Evolutionary conservation across 1,140 invertebrate species (phyloP).

Genomic region (Tetragnatha versicolor): DNA sequence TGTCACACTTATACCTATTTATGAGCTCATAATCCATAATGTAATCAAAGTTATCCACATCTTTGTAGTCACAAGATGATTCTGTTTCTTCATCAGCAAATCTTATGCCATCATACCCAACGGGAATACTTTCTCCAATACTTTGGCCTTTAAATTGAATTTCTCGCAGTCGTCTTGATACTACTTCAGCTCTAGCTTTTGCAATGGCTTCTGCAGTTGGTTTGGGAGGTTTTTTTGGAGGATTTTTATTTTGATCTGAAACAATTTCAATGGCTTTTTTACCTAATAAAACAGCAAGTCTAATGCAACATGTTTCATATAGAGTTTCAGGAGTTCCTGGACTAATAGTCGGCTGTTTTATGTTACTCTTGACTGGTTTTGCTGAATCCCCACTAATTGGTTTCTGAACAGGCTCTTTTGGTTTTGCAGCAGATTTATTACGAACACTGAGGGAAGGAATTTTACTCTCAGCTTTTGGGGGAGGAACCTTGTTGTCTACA

Average conservation of each 20-base stretch:
- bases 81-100: constrained; percentile 54
- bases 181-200: constrained; percentile 35
- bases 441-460: too few relatives aligned
- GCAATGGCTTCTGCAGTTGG: constrained; percentile 46
- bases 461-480: not conserved
- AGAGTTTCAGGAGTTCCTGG: constrained; percentile 28
- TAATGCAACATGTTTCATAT: constrained; percentile 47
- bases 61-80: constrained; percentile 50
- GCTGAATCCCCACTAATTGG: not conserved
- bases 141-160: not conserved
- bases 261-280: constrained; percentile 47
- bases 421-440: too few relatives aligned
- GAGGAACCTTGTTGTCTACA: not conserved
- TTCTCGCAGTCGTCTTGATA: constrained; percentile 10
- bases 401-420: not conserved
- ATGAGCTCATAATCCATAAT: constrained; percentile 46
- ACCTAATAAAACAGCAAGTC: constrained; percentile 28
- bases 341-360: not conserved
- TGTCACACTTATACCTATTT: constrained; percentile 38
- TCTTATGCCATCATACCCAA: constrained; percentile 41
- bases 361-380: not conserved
- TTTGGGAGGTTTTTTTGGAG: constrained; percentile 47
- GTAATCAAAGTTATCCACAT: constrained; percentile 43
- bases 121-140: constrained; percentile 41
- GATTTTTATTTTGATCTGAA: constrained; percentile 25